These are phyloP conservation scores for Trachelus tabidus DNA, from an alignment of 2,888 invertebrate species.

Conservation along the genomic window DNA sequence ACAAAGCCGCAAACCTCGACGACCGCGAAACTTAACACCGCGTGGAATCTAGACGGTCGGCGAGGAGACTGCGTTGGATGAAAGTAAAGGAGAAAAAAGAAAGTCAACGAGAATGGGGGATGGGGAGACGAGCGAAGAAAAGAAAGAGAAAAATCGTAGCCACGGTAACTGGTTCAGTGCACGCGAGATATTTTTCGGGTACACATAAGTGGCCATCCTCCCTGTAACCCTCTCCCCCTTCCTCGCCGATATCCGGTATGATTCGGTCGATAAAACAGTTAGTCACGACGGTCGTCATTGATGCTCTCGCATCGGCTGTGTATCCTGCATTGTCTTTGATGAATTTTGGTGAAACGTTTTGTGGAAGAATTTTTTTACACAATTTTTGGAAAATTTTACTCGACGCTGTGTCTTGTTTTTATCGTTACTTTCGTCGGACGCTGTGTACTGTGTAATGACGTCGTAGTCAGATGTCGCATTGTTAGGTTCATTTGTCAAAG, in stretches of 20 bases:
- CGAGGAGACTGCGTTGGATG: constrained; percentile 18
- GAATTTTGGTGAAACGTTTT: background rate
- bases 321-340: background rate
- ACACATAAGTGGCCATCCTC: background rate
- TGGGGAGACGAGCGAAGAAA: constrained; percentile 8
- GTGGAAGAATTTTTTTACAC: no score
- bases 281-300: constrained; percentile 7
- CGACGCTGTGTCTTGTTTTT: no score
- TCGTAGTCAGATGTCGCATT: no score
- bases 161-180: constrained; percentile 36
- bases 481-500: no score
- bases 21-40: constrained; percentile 63
- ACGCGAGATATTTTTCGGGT: constrained; percentile 30
- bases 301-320: background rate
- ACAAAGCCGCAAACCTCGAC: constrained; percentile 59
- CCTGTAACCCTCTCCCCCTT: background rate
- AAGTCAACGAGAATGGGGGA: constrained; percentile 18
- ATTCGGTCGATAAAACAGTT: constrained; percentile 32
- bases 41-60: constrained; percentile 28
- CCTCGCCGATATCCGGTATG: background rate
- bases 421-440: no score
- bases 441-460: no score
- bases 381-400: background rate
- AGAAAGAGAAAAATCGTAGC: constrained; percentile 23
- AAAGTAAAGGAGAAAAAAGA: constrained; percentile 20